Conservation (phyloP, 1,140 invertebrate genomes). For the Bombus pascuorum region DNA sequence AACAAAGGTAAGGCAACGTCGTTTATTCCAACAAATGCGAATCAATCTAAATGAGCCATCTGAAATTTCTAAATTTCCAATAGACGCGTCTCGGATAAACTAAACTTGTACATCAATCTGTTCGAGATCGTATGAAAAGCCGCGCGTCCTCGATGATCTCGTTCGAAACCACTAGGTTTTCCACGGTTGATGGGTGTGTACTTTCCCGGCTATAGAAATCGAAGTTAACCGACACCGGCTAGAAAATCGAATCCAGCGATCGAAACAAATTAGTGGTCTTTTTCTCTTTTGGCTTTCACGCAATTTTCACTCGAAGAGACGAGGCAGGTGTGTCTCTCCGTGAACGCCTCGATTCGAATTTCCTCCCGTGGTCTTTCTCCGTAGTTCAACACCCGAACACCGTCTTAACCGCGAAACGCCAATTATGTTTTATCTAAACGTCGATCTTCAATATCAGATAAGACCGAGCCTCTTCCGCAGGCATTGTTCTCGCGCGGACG, state of each 20-base stretch:
- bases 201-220: constrained; percentile 8
- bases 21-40: too few species aligned
- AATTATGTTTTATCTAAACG: constrained; percentile 23
- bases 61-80: too few species aligned
- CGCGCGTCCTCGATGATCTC: background rate
- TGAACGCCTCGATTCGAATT: background rate
- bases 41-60: too few species aligned
- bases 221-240: background rate
- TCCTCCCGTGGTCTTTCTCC: background rate
- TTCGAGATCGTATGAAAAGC: too few species aligned
- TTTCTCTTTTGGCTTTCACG: background rate
- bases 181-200: background rate
- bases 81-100: too few species aligned
- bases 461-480: constrained; percentile 1
- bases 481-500: constrained; percentile 44
- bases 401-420: background rate
- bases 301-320: background rate
- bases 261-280: background rate
- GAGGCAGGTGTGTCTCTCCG: constrained; percentile 2
- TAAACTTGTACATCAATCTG: too few species aligned
- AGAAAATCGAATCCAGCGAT: constrained; percentile 2
- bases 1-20: background rate
- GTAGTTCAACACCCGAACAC: too few species aligned
- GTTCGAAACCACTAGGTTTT: background rate
- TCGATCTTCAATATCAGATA: constrained; percentile 31